These are phyloP conservation scores for Planiliza haematocheilus DNA, from an alignment of 2,113 vertebrate species.

Conservation along the genomic window DNA sequence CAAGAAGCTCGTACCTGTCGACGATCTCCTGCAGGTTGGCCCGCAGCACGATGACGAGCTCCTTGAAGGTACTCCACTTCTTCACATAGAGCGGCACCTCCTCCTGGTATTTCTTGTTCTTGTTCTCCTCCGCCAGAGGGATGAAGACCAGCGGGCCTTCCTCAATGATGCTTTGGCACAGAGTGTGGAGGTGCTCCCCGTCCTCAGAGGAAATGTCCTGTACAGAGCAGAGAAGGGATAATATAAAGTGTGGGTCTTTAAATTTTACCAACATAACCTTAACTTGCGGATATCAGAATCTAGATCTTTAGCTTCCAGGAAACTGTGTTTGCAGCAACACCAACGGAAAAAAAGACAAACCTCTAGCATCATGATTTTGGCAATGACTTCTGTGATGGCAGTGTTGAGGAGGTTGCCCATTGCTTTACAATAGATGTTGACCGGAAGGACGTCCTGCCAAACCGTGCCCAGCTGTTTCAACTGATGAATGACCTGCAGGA, in stretches of 20 bases:
- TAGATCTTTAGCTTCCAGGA: too few species aligned
- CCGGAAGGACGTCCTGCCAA: conserved; percentile 96
- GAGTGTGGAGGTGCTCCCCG: conserved; percentile 89
- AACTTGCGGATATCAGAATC: too few species aligned
- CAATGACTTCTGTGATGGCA: conserved; percentile 87
- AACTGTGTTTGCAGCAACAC: neutral
- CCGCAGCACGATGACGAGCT: conserved; percentile 90
- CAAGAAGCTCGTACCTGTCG: conserved; percentile 90
- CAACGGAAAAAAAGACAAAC: conserved; percentile 71
- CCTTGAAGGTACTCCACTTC: conserved; percentile 93
- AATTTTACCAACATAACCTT: too few species aligned
- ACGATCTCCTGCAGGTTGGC: conserved; percentile 95
- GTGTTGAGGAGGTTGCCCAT: conserved; percentile 94
- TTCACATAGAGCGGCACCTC: conserved; percentile 91
- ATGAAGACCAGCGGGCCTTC: conserved; percentile 93
- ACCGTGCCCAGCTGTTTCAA: conserved; percentile 91
- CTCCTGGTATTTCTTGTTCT: conserved; percentile 92
- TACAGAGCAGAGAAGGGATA: neutral
- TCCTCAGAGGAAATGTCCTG: conserved; percentile 97
- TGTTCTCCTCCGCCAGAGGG: conserved; percentile 88
- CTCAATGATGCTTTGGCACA: conserved; percentile 90
- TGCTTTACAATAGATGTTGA: conserved; percentile 94
- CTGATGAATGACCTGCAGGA: conserved; percentile 91
- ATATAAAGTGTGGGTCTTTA: too few species aligned
- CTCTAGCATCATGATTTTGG: conserved; percentile 91